phyloP scores from a whole-genome alignment of 2,888 invertebrate genomes.

The Parasteatoda lunata region DNA sequence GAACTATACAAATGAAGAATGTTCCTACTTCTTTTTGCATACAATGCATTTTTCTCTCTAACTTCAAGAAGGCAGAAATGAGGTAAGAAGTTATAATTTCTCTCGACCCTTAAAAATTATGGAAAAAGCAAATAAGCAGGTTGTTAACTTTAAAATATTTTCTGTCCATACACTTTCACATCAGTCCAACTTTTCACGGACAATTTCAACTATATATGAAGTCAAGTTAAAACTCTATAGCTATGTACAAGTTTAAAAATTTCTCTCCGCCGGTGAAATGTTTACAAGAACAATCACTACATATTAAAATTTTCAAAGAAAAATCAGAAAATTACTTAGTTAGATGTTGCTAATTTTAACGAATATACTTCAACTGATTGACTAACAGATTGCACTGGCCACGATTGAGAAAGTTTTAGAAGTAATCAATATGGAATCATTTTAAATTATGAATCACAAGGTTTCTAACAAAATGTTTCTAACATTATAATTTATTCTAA shows the following conservation, averaged over 20 bases:
- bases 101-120: conserved; percentile 1
- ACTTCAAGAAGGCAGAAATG: conserved; percentile 60
- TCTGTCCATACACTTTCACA: too few relatives aligned
- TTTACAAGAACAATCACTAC: too few relatives aligned
- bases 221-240: too few relatives aligned
- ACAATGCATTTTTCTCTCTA: conserved; percentile 28
- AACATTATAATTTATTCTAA: conserved; percentile 11
- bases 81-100: conserved; percentile 48
- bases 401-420: conserved; percentile 13
- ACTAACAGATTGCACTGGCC: conserved; percentile 62
- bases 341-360: not conserved
- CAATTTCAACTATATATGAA: too few relatives aligned
- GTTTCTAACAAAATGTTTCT: not conserved
- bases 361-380: not conserved
- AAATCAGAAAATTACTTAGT: too few relatives aligned
- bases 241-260: too few relatives aligned
- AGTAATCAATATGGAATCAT: conserved; percentile 7
- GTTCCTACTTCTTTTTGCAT: not conserved
- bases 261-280: too few relatives aligned
- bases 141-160: too few relatives aligned
- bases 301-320: too few relatives aligned
- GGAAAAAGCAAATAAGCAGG: not conserved
- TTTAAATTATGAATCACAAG: not conserved
- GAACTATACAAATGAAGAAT: conserved; percentile 45
- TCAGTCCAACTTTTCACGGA: too few relatives aligned